Base-by-base conservation (phyloP, 2,113 vertebrate species). In the Crotalus viridis region DNA sequence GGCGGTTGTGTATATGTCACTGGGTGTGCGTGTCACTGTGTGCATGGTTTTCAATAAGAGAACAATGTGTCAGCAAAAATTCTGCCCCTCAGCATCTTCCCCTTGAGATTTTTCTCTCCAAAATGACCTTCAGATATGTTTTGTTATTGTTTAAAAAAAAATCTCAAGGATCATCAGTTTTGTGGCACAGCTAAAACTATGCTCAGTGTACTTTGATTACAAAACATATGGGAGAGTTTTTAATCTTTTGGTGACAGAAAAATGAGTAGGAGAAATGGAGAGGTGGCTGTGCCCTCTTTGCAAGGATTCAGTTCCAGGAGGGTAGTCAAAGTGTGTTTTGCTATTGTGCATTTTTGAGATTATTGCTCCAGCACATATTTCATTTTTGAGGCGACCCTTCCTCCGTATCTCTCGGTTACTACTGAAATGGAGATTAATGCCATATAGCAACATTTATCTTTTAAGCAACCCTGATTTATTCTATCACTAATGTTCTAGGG, bases 331-430 rank as follows among this genome's bases (percentile, higher is more conserved):
- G 21, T 39, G 39, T 28, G 2, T 91, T 93, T 93, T 57, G n/a
- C 93, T 95, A 94, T 56, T 89, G 33, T 5, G 0, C 90, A 55
- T 93, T 55, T 54, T 89, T 88, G 46, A 88, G 19, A 4, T 92
- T 74, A 61, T 93, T 93, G 92, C 87, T 85, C 59, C 87, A 55
- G 81, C 61, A 10, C 56, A 88, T 90, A 56, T 91, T 26, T 26
- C 69, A 9, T 91, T 94, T 92, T 3, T 0, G 64, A 91, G 89
- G 33, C 46, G 46, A 12, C 22, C 17, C 74, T 43, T 96, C 85
- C 15, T 91, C 2, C 91, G 39, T 39, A 95, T 94, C 93, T 28
- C 0, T 33, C 93, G 74, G 43, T 94, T 95, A 91, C 56, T 95
- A 89, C 26, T 1, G 9, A 33, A 81, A 43, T 87, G 26, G 54